Base-by-base conservation (phyloP, 1,140 invertebrate genomes). In the Drosophila triauraria region DNA sequence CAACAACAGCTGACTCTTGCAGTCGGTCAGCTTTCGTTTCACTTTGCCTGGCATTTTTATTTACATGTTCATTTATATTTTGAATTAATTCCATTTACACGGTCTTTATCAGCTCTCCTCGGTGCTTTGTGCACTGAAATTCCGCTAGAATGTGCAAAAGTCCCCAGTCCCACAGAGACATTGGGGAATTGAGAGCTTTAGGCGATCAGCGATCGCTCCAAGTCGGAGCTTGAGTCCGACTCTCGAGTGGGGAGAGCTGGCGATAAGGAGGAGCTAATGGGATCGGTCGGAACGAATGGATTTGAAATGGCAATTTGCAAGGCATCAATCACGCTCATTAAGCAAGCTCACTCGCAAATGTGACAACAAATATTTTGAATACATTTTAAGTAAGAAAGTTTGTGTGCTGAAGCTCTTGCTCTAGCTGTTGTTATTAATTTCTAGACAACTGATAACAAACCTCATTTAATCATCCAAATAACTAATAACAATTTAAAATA, bases 51-150 rank as follows among this genome's bases (percentile, higher is more conserved):
- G 35, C 62, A 20, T 30, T 35, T 12, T 2, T 43, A 71, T 71
- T 72, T 46, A 42, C 27, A 67, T 46, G 47, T 38, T 53, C 62
- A 51, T 50, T 59, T 43, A 43, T 48, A 71, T 59, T 72, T 43
- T 8, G 32, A 38, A 48, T 67, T 53, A 57, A 20, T 63, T 59
- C 75, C 56, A 85, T 71, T 75, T 87, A 44, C 69, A 69, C 79
- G 68, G 20, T 20, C 80, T 61, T 83, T 88, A 87, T 87, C 84
- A 78, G 67, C 27, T 54, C 53, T 27, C 1, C 30, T 2, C 32
- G 6, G 1, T 30, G 54, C 70, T 74, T 51, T 74, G 70, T 60
- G 46, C 17, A n/a, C 44, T 47, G 44, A 43, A 72, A 72, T 71
- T 56, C 38, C 30, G 38, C 53, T 35, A 48, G 35, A 59, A 48